Conservation (phyloP, 2,888 invertebrate species). For the Leucozona laternaria region DNA sequence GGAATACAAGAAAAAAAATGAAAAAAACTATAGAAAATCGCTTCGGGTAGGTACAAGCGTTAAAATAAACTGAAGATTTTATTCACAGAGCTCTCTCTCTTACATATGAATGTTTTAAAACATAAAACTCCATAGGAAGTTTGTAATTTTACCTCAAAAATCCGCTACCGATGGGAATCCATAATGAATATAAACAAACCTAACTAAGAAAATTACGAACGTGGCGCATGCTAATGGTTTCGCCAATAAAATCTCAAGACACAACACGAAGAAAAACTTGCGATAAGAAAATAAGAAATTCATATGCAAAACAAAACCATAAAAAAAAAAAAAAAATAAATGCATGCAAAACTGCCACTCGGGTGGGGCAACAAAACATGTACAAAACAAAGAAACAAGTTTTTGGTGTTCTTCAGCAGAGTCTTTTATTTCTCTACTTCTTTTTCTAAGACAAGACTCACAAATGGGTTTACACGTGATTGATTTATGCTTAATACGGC, state of each 20-base stretch:
- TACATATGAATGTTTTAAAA: too few species aligned
- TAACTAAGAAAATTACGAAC: neutral
- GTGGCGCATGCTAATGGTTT: conserved; percentile 6
- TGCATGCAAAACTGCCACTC: conserved; percentile 25
- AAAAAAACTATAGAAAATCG: too few species aligned
- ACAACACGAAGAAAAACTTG: conserved; percentile 2
- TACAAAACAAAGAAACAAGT: conserved; percentile 24
- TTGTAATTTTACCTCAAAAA: neutral
- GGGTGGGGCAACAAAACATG: conserved; percentile 12
- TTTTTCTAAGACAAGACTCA: conserved; percentile 6
- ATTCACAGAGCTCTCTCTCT: too few species aligned
- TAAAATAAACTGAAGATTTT: too few species aligned
- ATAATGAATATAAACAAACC: neutral
- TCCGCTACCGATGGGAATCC: neutral
- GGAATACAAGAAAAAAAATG: too few species aligned
- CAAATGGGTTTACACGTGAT: conserved; percentile 28
- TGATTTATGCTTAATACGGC: conserved; percentile 5
- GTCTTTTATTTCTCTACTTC: neutral
- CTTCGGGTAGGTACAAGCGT: too few species aligned
- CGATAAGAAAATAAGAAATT: conserved; percentile 21
- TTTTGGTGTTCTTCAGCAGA: neutral
- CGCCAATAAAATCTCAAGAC: neutral
- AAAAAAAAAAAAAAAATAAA: neutral
- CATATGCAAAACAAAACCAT: conserved; percentile 3
- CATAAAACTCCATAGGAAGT: too few species aligned